These are phyloP conservation scores for Bubo blakistoni DNA, from an alignment of 2,113 vertebrate genomes.

Conservation along the genomic window DNA sequence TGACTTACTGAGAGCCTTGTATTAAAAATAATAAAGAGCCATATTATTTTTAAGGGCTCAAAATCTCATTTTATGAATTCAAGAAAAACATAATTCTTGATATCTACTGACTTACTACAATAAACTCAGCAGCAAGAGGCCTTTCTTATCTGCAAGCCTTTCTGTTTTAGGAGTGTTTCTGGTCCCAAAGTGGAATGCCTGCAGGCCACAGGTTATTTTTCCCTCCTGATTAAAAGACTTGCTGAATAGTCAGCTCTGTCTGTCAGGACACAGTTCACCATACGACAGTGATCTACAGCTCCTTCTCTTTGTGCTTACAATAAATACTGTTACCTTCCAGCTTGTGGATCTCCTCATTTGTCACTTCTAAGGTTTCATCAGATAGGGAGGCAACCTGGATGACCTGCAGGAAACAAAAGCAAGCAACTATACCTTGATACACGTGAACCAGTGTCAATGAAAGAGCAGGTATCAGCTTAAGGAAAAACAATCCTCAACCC, in stretches of 20 bases:
- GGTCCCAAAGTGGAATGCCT: background rate
- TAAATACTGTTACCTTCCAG: constrained; percentile 76
- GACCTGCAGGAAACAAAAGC: constrained; percentile 72
- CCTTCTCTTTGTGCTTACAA: background rate
- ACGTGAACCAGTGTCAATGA: fast-evolving
- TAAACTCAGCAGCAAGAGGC: fast-evolving
- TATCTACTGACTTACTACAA: background rate
- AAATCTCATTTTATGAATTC: background rate
- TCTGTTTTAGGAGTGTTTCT: background rate
- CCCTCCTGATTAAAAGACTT: background rate
- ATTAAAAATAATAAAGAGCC: background rate
- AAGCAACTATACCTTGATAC: background rate
- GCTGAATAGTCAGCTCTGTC: background rate
- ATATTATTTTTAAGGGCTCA: background rate
- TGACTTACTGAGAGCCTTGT: background rate
- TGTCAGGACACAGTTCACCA: background rate
- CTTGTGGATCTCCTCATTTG: constrained; percentile 69
- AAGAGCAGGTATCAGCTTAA: background rate
- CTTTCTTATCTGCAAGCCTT: background rate
- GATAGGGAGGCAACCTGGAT: constrained; percentile 90
- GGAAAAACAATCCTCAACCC: background rate
- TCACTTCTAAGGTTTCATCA: constrained; percentile 77
- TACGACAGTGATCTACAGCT: background rate
- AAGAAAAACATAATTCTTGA: background rate
- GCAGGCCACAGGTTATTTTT: background rate